Base-by-base conservation (phyloP, 2,113 vertebrate genomes). In the Psilopsiagon aurifrons region DNA sequence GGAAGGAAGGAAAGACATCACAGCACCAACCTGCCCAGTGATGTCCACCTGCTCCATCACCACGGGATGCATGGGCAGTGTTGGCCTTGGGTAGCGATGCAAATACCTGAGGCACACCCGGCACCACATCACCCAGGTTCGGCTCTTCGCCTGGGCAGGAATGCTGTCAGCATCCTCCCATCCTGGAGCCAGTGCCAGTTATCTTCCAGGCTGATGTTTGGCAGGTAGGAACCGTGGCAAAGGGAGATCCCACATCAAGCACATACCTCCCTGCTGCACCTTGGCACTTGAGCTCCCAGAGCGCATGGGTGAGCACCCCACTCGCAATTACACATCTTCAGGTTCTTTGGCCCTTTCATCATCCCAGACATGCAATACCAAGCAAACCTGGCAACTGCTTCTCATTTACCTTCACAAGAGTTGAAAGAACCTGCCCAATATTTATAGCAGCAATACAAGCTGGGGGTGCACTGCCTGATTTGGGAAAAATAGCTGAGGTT, bases 401-500 rank as follows among this genome's bases (percentile, higher is more conserved):
- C 75, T 81, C 71, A 67, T 78, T 92, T 83, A 74, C 90, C 90
- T 88, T 93, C 90, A 75, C 79, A 83, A 83, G 80, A 85, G 64
- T 44, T 93, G 85, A 91, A 92, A 92, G 84, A 86, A 80, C 74
- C 88, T 90, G 76, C 83, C 31, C 83, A 94, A 19, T 78, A 88
- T 92, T 94, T 94, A 92, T 17, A 86, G 86, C 80, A 96, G 94
- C 85, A 77, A 51, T 90, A 39, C 63, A 54, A 68, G 76, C 60
- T 39, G n/a, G 63, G 8, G 83, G 59, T 27, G 39, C 62, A 71
- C 33, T 1, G 8, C 23, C 67, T 82, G 90, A 85, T 80, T 86
- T 71, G 68, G 80, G 88, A 90, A 93, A 91, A 95, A 95, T 10
- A 93, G 88, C 71, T 86, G 87, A 90, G 79, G 82, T 43, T 95